Conservation (phyloP, 2,888 invertebrate species). For the Lithophane leautieri region DNA sequence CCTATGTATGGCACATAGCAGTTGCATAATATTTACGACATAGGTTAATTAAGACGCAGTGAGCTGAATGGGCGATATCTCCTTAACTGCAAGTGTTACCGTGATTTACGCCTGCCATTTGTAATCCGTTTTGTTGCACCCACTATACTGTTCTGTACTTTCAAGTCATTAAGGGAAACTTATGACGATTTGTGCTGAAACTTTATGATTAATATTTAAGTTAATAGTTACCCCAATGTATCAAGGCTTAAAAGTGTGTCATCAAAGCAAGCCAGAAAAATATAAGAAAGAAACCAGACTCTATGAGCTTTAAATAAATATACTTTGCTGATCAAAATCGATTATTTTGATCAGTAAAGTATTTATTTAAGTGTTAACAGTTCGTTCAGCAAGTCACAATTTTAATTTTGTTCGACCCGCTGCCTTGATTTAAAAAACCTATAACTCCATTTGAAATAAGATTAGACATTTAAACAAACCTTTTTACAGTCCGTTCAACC, state of each 20-base stretch:
- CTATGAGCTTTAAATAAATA: neutral
- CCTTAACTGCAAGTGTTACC: slow-evolving; percentile 83
- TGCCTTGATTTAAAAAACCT: too few species aligned
- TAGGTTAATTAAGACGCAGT: slow-evolving; percentile 76
- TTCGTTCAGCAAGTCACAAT: too few species aligned
- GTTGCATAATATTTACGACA: slow-evolving; percentile 47
- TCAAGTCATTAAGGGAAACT: slow-evolving; percentile 23
- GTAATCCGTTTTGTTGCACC: slow-evolving; percentile 76
- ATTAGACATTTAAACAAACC: too few species aligned
- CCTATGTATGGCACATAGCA: slow-evolving; percentile 21
- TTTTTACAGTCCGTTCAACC: too few species aligned
- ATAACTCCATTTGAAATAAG: too few species aligned
- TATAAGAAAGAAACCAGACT: neutral
- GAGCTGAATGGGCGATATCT: slow-evolving; percentile 74
- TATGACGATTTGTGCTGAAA: neutral
- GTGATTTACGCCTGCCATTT: slow-evolving; percentile 81
- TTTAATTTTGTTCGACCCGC: too few species aligned
- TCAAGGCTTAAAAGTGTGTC: neutral
- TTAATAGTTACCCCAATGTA: too few species aligned
- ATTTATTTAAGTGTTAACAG: too few species aligned
- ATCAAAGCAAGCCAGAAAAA: neutral
- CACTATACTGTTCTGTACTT: slow-evolving; percentile 54
- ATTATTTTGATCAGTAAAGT: too few species aligned
- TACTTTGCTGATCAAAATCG: neutral
- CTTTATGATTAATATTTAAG: neutral